Conservation (phyloP, 2,113 vertebrate genomes). For the Poeciliopsis occidentalis region DNA sequence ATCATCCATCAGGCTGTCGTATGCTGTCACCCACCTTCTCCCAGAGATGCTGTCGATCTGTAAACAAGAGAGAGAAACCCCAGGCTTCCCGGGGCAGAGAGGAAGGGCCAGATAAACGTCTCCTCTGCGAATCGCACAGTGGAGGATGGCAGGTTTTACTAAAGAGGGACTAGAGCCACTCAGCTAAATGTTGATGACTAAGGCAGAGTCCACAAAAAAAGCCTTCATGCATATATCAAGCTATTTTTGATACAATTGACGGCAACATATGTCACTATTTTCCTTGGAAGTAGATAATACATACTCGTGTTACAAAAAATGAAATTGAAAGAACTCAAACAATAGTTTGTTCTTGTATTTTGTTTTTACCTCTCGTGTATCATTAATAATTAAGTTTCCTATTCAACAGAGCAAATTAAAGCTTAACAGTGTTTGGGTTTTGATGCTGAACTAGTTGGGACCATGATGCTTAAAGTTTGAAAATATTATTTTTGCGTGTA, state of each 20-base stretch:
- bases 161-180: slow-evolving; percentile 29
- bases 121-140: slow-evolving; percentile 33
- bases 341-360: too few relatives aligned
- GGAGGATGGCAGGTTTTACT: slow-evolving; percentile 25
- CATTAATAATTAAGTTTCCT: too few relatives aligned
- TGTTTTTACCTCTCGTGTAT: too few relatives aligned
- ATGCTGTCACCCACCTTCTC: slow-evolving; percentile 56
- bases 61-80: slow-evolving; percentile 63
- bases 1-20: slow-evolving; percentile 75
- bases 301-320: too few relatives aligned
- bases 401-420: not conserved
- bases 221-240: too few relatives aligned
- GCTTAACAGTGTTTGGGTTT: not conserved
- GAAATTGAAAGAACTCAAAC: too few relatives aligned
- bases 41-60: slow-evolving; percentile 66
- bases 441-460: not conserved
- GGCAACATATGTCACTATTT: too few relatives aligned
- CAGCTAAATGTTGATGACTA: slow-evolving; percentile 51
- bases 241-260: too few relatives aligned
- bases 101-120: slow-evolving; percentile 25
- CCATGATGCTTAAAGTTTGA: not conserved
- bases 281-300: too few relatives aligned
- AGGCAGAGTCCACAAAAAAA: slow-evolving; percentile 17
- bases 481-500: not conserved
- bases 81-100: slow-evolving; percentile 42